These are phyloP conservation scores for Drosophila sturtevanti DNA, from an alignment of 1,140 invertebrate species.

Conservation along the genomic window DNA sequence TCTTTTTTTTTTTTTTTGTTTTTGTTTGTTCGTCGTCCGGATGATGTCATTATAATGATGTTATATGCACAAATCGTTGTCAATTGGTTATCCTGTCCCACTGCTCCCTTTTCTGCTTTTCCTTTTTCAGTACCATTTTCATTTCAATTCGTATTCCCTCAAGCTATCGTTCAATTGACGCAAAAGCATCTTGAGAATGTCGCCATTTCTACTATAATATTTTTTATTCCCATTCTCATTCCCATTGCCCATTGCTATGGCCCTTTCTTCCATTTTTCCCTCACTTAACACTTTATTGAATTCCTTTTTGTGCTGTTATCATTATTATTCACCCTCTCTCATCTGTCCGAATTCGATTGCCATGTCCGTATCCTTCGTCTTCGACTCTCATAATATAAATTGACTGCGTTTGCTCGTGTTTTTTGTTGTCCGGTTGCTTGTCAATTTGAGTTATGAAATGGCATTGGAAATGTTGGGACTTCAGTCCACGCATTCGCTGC, in stretches of 20 bases:
- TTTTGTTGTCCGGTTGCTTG: slow-evolving; percentile 21
- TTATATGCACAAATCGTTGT: slow-evolving; percentile 59
- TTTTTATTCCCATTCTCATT: neutral
- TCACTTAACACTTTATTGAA: slow-evolving; percentile 67
- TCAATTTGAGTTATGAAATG: slow-evolving; percentile 69
- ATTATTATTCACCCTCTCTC: slow-evolving; percentile 49
- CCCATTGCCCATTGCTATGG: neutral
- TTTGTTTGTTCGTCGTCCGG: slow-evolving; percentile 23
- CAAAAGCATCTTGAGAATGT: slow-evolving; percentile 59
- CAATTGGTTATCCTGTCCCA: slow-evolving; percentile 35
- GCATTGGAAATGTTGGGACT: slow-evolving; percentile 17
- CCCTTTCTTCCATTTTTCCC: neutral
- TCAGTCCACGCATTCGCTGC: neutral
- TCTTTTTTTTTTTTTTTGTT: neutral
- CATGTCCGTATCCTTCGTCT: slow-evolving; percentile 29
- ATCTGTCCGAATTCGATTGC: slow-evolving; percentile 51
- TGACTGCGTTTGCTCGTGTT: slow-evolving; percentile 29
- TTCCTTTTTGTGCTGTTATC: slow-evolving; percentile 42
- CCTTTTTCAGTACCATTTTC: slow-evolving; percentile 10
- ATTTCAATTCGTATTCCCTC: slow-evolving; percentile 42
- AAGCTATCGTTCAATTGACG: slow-evolving; percentile 60
- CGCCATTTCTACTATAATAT: slow-evolving; percentile 8
- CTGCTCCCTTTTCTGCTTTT: neutral
- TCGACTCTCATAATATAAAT: slow-evolving; percentile 59
- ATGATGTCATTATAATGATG: slow-evolving; percentile 70